phyloP scores from a whole-genome alignment of 1,140 invertebrate genomes.

The Portunus trituberculatus region DNA sequence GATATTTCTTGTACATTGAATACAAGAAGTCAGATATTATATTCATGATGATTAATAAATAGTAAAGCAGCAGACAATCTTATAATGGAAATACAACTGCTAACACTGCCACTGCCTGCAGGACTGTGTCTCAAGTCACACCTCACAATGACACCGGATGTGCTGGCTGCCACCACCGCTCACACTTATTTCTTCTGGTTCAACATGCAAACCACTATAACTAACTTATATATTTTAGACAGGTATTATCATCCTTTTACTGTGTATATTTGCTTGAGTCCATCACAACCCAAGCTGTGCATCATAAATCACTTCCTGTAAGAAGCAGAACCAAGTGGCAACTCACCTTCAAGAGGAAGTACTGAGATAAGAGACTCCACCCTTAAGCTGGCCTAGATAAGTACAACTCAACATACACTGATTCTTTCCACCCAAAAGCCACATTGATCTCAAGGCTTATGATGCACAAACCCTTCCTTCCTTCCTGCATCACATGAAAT shows the following conservation, averaged over 20 bases:
- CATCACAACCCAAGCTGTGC: neutral
- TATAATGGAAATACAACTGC: neutral
- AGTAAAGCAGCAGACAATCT: neutral
- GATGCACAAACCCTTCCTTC: no score
- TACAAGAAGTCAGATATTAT: constrained; percentile 51
- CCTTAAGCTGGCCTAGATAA: constrained; percentile 20
- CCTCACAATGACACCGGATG: neutral
- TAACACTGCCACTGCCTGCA: neutral
- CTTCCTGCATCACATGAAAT: no score
- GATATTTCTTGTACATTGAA: constrained; percentile 53
- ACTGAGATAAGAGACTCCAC: constrained; percentile 36
- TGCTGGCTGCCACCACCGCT: neutral
- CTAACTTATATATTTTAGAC: neutral
- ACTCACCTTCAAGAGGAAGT: constrained; percentile 43
- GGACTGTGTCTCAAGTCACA: neutral
- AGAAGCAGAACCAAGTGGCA: neutral
- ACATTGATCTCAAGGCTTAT: neutral
- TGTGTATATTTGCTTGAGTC: neutral
- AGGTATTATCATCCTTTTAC: neutral
- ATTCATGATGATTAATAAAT: constrained; percentile 49
- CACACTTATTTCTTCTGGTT: neutral
- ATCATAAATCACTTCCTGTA: neutral
- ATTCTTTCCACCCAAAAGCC: neutral
- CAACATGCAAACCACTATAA: neutral
- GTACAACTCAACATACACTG: neutral